These are phyloP conservation scores for Eucera pruinosa DNA, from an alignment of 2,888 invertebrate species.

Conservation along the genomic window DNA sequence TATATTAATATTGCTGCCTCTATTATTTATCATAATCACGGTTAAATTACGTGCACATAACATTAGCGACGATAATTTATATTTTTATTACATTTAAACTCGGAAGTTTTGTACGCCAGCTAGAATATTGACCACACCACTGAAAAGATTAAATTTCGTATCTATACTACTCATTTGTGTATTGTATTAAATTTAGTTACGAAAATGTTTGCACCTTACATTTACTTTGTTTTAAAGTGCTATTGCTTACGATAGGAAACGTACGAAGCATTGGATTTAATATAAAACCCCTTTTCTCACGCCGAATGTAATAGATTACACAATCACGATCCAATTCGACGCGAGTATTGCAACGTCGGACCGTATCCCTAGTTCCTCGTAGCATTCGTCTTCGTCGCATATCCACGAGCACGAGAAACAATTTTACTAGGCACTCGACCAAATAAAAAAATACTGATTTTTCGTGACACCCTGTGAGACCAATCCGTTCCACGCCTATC, in stretches of 20 bases:
- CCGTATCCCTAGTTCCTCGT: conserved; percentile 35
- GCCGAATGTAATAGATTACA: not conserved
- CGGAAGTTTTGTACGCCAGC: too few relatives aligned
- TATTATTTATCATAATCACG: too few relatives aligned
- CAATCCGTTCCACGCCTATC: conserved; percentile 58
- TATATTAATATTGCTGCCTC: too few relatives aligned
- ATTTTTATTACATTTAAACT: too few relatives aligned
- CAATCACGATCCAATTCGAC: conserved; percentile 5
- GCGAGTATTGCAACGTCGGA: conserved; percentile 38
- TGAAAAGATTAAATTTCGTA: too few relatives aligned
- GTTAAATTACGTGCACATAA: too few relatives aligned
- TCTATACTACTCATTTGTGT: too few relatives aligned
- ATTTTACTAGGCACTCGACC: conserved; percentile 35
- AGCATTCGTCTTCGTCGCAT: conserved; percentile 28
- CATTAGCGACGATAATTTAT: too few relatives aligned
- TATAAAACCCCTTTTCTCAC: not conserved
- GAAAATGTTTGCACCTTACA: too few relatives aligned
- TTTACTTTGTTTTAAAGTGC: not conserved
- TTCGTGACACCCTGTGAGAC: conserved; percentile 58
- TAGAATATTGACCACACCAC: too few relatives aligned
- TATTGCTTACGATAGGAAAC: not conserved
- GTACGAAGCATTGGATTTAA: not conserved
- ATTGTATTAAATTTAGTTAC: too few relatives aligned
- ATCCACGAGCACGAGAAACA: conserved; percentile 43
- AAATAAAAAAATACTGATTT: conserved; percentile 64